Base-by-base conservation (phyloP, 2,888 invertebrate genomes). In the Siphonodentalium dalli region DNA sequence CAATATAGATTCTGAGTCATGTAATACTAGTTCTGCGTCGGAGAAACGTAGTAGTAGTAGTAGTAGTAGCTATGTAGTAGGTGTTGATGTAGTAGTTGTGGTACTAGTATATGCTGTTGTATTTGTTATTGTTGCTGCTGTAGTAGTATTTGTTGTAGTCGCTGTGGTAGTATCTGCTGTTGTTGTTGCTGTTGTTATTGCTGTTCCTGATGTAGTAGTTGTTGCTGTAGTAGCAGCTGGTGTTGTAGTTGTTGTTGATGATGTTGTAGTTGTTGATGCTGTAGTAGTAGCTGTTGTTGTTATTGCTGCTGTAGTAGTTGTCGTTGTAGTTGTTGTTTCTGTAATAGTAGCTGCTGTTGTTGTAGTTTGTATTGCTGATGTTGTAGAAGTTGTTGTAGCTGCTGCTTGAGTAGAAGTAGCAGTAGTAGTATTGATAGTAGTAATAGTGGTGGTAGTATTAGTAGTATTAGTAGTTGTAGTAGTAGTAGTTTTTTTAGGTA, bases 391-490 rank as follows among this genome's bases (percentile, higher is more conserved):
- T 23, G n/a, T 46, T 26, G 38, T 46, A 46, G 46, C 38, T 38
- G 46, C 8, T 38, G 46, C 38, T 38, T 35, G 24, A 46, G 46
- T 38, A 39, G 38, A 18, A 38, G 46, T 26, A 46, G 46, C 38
- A 46, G 46, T 38, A 46, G 46, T 46, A 46, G 46, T 38, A 46
- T 35, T 46, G 24, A 24, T 38, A 39, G 38, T 46, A 39, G 46
- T 46, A 46, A 38, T 46, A 46, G 38, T 39, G 38, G 46, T 39
- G 38, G 46, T 39, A 46, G 38, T 39, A 46, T 23, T 46, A 46
- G 46, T 39, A 40, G 46, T 38, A 46, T 35, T 26, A 46, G 37
- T 13, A 46, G 38, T 24, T 38, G 46, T 24, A 46, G 46, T 26
- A 46, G 38, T 21, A 46, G 46, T 9, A 38, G 27, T 39, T 24